Percentiles rank a stretch among this genome's conserved stretches.
Evolutionary conservation across 2,888 invertebrate species (phyloP).

Genomic region (Drosophila melanosoma): DNA sequence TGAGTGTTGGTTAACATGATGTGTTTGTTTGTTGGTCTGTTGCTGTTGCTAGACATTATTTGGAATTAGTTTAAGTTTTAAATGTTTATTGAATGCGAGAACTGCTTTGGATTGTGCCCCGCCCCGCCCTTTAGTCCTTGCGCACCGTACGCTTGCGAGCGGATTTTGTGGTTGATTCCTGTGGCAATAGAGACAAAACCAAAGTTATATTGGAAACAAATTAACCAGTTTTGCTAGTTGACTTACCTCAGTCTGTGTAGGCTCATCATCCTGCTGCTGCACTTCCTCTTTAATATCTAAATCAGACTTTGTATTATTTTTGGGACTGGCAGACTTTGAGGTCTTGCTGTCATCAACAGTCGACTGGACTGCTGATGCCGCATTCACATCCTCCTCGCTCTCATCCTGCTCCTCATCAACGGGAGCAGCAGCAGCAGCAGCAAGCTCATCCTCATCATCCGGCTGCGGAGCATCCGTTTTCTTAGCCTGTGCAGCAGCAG

Average conservation of each 20-base stretch:
- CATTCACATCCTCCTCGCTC: constrained; percentile 56
- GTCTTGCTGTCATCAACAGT: constrained; percentile 49
- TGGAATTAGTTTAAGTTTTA: constrained; percentile 58
- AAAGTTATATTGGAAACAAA: background rate
- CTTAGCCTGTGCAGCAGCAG: constrained; percentile 86
- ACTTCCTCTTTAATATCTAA: constrained; percentile 82
- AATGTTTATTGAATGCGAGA: constrained; percentile 36
- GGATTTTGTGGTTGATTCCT: constrained; percentile 74
- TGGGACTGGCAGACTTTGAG: constrained; percentile 78
- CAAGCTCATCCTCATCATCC: constrained; percentile 84
- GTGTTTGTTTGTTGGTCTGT: constrained; percentile 24
- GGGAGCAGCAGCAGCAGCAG: constrained; percentile 45
- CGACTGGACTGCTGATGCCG: constrained; percentile 39
- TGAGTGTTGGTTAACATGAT: constrained; percentile 29
- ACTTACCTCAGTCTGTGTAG: constrained; percentile 78
- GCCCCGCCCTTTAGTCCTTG: constrained; percentile 74
- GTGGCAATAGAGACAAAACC: background rate
- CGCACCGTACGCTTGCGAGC: constrained; percentile 83
- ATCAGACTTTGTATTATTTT: constrained; percentile 84
- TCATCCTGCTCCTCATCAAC: constrained; percentile 53
- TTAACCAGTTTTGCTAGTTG: too few relatives aligned
- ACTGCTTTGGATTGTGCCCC: constrained; percentile 19
- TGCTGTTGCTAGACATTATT: constrained; percentile 16
- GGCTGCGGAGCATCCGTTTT: constrained; percentile 90
- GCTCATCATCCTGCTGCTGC: constrained; percentile 62